Evolutionary conservation across 2,113 vertebrate species (phyloP).

Genomic region (Lipophrys pholis): DNA sequence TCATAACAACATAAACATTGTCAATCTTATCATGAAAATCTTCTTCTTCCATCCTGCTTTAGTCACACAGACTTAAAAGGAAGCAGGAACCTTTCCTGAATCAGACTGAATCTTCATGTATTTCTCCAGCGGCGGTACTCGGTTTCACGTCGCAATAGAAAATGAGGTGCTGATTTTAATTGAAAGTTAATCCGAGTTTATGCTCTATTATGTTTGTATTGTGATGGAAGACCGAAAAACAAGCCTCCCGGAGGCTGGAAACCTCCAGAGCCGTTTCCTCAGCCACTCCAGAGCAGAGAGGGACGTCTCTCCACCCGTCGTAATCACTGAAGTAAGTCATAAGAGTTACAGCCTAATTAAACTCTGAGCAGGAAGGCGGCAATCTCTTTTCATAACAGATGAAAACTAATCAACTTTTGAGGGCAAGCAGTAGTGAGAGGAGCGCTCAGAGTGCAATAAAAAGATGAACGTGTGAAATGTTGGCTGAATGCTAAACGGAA

Average conservation of each 20-base stretch:
- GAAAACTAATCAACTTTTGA: conserved; percentile 23
- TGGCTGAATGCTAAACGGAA: neutral
- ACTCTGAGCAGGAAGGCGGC: conserved; percentile 11
- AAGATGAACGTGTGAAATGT: neutral
- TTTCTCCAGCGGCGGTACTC: too few relatives aligned
- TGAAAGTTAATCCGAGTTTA: conserved; percentile 22
- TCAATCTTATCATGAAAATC: too few relatives aligned
- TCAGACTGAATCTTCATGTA: too few relatives aligned
- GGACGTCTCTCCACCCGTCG: conserved; percentile 9
- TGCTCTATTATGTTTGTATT: conserved; percentile 8
- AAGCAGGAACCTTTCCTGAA: too few relatives aligned
- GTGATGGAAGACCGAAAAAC: conserved; percentile 12
- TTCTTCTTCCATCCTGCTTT: too few relatives aligned
- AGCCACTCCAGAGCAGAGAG: conserved; percentile 23
- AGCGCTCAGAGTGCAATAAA: neutral
- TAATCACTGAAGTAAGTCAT: conserved; percentile 36
- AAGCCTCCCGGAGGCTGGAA: conserved; percentile 19
- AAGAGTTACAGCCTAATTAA: conserved; percentile 35
- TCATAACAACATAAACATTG: too few relatives aligned
- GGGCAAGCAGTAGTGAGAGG: neutral
- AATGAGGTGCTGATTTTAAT: conserved; percentile 9
- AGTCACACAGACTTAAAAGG: too few relatives aligned
- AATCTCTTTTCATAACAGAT: conserved; percentile 10
- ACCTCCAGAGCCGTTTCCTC: conserved; percentile 29
- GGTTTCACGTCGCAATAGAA: neutral